A percentile compares a stretch with the other conserved stretches of the same genome.
Evolutionary conservation across 2,888 invertebrate genomes (phyloP).

Genomic region (Drosophila setosimentum): DNA sequence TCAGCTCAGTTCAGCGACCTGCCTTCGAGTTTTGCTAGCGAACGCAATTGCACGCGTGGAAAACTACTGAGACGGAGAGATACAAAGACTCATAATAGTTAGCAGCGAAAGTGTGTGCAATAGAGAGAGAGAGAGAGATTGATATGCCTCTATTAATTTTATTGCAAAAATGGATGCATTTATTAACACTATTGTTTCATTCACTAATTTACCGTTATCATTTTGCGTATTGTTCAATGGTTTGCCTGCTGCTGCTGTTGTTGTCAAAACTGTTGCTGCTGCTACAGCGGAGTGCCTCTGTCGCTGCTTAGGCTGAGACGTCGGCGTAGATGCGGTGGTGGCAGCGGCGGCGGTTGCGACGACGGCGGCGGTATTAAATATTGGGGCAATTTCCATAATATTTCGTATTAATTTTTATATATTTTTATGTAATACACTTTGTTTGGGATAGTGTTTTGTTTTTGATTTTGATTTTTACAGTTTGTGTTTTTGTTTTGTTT

Average conservation of each 20-base stretch:
- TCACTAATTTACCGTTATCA: slow-evolving; percentile 72
- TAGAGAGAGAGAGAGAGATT: slow-evolving; percentile 5
- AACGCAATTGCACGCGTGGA: slow-evolving; percentile 50
- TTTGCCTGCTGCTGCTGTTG: slow-evolving; percentile 16
- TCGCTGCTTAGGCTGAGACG: slow-evolving; percentile 44
- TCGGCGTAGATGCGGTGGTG: slow-evolving; percentile 53
- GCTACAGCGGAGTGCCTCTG: slow-evolving; percentile 38
- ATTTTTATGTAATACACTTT: slow-evolving; percentile 62
- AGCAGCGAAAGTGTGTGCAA: slow-evolving; percentile 12
- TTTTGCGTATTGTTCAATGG: slow-evolving; percentile 50
- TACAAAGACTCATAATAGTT: slow-evolving; percentile 44
- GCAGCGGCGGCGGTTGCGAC: slow-evolving; percentile 60
- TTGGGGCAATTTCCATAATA: slow-evolving; percentile 75
- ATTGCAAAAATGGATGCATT: slow-evolving; percentile 15
- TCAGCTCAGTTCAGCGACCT: slow-evolving; percentile 68
- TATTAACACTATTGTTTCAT: slow-evolving; percentile 3
- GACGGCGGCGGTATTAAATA: slow-evolving; percentile 64
- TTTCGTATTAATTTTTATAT: slow-evolving; percentile 44
- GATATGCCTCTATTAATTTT: slow-evolving; percentile 5
- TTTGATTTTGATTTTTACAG: slow-evolving; percentile 29
- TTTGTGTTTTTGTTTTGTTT: slow-evolving; percentile 41
- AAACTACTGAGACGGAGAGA: slow-evolving; percentile 57
- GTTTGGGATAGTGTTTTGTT: slow-evolving; percentile 28
- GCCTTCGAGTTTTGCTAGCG: slow-evolving; percentile 57
- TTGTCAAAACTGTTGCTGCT: slow-evolving; percentile 27